Evolutionary conservation across 2,113 vertebrate species (phyloP).

Genomic region (Scopus umbretta): DNA sequence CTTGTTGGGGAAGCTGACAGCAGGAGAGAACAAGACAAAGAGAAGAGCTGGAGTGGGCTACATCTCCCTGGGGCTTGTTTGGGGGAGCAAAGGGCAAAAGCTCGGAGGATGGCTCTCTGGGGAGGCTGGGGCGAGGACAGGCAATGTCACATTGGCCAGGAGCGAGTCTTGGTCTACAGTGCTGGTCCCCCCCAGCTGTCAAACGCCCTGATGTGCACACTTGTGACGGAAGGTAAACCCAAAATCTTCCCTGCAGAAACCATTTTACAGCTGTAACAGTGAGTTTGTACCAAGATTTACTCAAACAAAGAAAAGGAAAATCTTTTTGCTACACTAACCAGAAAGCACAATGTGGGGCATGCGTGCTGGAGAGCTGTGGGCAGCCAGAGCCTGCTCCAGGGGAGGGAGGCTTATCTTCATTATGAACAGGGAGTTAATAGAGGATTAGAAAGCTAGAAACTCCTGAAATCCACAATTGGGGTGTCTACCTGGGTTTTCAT

Average conservation of each 20-base stretch:
- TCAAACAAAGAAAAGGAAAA: not conserved
- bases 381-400: not conserved
- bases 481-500: not conserved
- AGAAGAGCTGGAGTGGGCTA: not conserved
- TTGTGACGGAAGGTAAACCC: not conserved
- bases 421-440: not conserved
- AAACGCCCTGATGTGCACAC: not conserved
- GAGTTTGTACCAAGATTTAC: not conserved
- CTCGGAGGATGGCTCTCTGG: fast-evolving
- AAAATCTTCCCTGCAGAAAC: not conserved
- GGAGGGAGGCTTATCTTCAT: not conserved
- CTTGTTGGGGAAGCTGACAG: constrained; percentile 8
- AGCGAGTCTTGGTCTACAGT: not conserved
- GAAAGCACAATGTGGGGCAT: fast-evolving
- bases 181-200: not conserved
- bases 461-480: not conserved
- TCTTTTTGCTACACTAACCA: not conserved
- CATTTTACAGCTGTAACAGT: not conserved
- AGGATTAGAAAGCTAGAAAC: not conserved
- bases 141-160: not conserved
- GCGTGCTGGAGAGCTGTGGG: fast-evolving
- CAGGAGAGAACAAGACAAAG: not conserved
- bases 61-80: not conserved
- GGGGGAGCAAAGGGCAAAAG: not conserved
- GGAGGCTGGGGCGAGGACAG: not conserved